Evolutionary conservation across 2,113 vertebrate genomes (phyloP).

Genomic region (Campylomormyrus numenius): DNA sequence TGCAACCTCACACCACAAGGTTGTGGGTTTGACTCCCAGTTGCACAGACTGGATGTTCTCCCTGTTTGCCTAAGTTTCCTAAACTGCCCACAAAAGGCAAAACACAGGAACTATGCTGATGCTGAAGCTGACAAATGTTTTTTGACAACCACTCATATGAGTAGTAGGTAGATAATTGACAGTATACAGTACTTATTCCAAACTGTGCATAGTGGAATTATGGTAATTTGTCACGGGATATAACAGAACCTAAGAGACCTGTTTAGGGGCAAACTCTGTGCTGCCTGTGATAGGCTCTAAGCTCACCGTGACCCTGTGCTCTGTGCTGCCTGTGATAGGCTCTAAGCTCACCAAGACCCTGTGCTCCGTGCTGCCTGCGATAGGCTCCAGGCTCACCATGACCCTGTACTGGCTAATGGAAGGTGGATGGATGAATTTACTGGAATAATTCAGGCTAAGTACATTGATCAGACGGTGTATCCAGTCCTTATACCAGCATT

Average conservation of each 20-base stretch:
- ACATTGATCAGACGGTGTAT: neutral
- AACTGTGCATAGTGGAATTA: neutral
- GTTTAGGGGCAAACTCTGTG: neutral
- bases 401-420: neutral
- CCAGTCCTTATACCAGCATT: neutral
- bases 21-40: neutral
- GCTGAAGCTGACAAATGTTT: neutral
- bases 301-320: too few species aligned
- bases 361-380: too few species aligned
- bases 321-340: too few species aligned
- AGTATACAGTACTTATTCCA: neutral
- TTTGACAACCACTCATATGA: neutral
- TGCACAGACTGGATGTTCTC: neutral
- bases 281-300: too few species aligned
- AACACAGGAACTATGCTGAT: neutral
- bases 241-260: neutral
- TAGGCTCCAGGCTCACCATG: too few species aligned
- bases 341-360: too few species aligned
- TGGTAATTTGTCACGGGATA: neutral
- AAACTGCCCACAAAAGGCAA: neutral
- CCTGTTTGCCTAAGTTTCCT: neutral
- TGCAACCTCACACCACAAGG: neutral
- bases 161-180: neutral
- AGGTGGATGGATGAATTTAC: neutral
- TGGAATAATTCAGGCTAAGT: neutral